A percentile compares a stretch with the other conserved stretches of the same genome.
Conservation (phyloP, 2,797 vertebrate genomes). For the Cottoperca gobio region DNA sequence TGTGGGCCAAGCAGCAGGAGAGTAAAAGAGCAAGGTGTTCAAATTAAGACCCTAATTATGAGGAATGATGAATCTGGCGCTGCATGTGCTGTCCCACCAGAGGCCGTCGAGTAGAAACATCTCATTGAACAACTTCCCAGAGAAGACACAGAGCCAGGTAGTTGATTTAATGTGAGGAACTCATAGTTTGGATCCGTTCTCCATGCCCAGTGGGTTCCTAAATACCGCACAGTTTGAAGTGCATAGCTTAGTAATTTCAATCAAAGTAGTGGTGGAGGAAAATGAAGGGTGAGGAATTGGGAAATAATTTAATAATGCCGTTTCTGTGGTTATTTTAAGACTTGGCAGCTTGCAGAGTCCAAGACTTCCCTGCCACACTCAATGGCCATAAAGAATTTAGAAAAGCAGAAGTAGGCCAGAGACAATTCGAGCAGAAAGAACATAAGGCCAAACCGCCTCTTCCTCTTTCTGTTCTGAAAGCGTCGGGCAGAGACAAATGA, state of each 20-base stretch:
- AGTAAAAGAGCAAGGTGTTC: constrained; percentile 77
- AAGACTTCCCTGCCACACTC: constrained; percentile 58
- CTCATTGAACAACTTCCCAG: constrained; percentile 29
- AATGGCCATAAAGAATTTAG: constrained; percentile 73
- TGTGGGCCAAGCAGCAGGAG: constrained; percentile 80
- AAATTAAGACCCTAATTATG: constrained; percentile 79
- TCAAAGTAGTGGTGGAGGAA: constrained; percentile 17
- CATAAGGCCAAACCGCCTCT: constrained; percentile 46
- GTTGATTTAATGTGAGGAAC: constrained; percentile 40
- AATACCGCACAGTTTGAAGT: constrained; percentile 7
- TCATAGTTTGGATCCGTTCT: constrained; percentile 10
- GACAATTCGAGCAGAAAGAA: constrained; percentile 58
- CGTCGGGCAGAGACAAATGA: constrained; percentile 17
- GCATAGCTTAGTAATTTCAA: constrained; percentile 6
- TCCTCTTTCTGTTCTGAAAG: constrained; percentile 38
- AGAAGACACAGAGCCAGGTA: constrained; percentile 7
- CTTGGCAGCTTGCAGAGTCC: constrained; percentile 56
- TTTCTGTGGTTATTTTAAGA: constrained; percentile 69
- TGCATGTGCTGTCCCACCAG: constrained; percentile 54
- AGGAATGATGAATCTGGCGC: constrained; percentile 68
- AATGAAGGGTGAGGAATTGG: constrained; percentile 14
- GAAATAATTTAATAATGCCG: constrained; percentile 43
- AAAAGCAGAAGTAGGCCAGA: constrained; percentile 73
- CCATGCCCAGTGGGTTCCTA: not conserved
- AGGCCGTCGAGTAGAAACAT: constrained; percentile 32